phyloP scores from a whole-genome alignment of 2,888 invertebrate species.

The Ochropleura plecta region DNA sequence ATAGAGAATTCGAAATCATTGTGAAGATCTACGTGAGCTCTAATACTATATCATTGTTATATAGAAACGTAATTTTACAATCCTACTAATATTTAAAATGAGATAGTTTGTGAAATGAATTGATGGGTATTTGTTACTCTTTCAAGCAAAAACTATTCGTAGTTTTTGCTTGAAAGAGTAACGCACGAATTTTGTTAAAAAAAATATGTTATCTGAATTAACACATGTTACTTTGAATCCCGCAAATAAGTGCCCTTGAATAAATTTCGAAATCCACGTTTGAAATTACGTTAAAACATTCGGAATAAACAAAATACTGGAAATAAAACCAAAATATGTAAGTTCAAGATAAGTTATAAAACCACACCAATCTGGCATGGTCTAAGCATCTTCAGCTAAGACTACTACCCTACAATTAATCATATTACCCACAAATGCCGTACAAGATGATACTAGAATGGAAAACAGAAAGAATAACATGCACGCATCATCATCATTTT shows the following conservation, averaged over 20 bases:
- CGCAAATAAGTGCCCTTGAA: too few relatives aligned
- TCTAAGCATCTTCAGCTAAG: neutral
- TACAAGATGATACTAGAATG: neutral
- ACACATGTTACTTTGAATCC: too few relatives aligned
- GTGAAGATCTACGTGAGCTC: slow-evolving; percentile 40
- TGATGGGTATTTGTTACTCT: too few relatives aligned
- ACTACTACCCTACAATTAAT: neutral
- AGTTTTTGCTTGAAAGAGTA: too few relatives aligned
- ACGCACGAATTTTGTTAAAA: too few relatives aligned
- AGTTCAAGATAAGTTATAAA: neutral
- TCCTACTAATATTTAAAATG: too few relatives aligned
- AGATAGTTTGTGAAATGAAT: too few relatives aligned
- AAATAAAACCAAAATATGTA: neutral
- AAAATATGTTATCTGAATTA: too few relatives aligned
- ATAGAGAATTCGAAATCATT: slow-evolving; percentile 58
- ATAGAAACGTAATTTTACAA: neutral
- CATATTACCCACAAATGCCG: neutral
- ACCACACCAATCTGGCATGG: neutral
- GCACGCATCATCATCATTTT: too few relatives aligned
- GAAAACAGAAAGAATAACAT: neutral
- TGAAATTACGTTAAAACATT: neutral
- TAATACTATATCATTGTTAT: slow-evolving; percentile 11
- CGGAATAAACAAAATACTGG: neutral
- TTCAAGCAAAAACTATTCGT: too few relatives aligned
- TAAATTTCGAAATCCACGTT: too few relatives aligned